Evolutionary conservation across 2,888 invertebrate genomes (phyloP).

Genomic region (Mystacides longicornis): DNA sequence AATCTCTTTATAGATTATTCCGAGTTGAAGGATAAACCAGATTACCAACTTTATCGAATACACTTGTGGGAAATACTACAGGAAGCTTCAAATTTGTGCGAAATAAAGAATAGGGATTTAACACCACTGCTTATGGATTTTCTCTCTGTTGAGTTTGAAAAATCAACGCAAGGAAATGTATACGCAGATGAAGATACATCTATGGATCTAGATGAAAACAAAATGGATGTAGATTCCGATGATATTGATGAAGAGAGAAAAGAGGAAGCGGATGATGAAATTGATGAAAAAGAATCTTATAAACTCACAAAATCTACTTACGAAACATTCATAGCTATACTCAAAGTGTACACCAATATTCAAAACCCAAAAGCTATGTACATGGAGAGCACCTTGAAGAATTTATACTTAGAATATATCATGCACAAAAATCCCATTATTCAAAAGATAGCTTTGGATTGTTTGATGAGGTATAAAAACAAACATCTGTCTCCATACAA

Average conservation of each 20-base stretch:
- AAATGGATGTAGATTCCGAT: conserved; percentile 33
- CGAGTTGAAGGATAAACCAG: conserved; percentile 52
- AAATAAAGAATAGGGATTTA: conserved; percentile 72
- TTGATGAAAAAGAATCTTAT: conserved; percentile 32
- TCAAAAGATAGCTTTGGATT: conserved; percentile 81
- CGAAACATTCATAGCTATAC: conserved; percentile 55
- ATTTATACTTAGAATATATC: conserved; percentile 72
- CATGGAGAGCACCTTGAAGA: conserved; percentile 65
- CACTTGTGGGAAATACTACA: conserved; percentile 76
- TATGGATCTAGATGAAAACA: conserved; percentile 31
- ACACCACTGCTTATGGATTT: conserved; percentile 75
- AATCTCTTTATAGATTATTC: conserved; percentile 38
- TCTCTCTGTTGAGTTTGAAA: conserved; percentile 55
- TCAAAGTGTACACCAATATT: conserved; percentile 72
- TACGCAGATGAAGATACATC: conserved; percentile 48
- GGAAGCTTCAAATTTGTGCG: conserved; percentile 65
- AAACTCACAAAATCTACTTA: conserved; percentile 40
- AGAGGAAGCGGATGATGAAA: conserved; percentile 36
- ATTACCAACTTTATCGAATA: conserved; percentile 68
- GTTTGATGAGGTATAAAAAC: conserved; percentile 77
- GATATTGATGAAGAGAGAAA: conserved; percentile 35
- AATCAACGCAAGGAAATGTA: conserved; percentile 35
- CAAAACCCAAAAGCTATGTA: conserved; percentile 74
- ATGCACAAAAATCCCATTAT: conserved; percentile 69
- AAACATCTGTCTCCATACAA: conserved; percentile 74